Evolutionary conservation across 2,888 invertebrate species (phyloP).

Genomic region (Coremacera marginata): DNA sequence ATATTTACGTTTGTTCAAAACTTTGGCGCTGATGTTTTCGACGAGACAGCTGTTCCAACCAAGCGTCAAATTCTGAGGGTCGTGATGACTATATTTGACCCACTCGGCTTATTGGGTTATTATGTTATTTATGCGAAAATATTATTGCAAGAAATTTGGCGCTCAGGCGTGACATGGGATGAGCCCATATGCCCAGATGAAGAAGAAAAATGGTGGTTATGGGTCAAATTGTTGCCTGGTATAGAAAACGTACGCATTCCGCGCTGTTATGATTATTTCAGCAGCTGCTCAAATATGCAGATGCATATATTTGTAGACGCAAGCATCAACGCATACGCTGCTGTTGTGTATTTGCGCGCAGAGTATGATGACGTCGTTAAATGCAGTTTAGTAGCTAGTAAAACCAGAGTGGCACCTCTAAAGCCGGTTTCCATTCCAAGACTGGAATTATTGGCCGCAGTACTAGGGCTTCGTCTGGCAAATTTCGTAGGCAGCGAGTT

Average conservation of each 20-base stretch:
- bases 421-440: neutral
- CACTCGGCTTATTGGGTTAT: slow-evolving; percentile 23
- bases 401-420: slow-evolving; percentile 29
- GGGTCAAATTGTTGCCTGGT: neutral
- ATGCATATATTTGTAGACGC: too few relatives aligned
- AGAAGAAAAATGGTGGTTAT: slow-evolving; percentile 19
- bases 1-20: slow-evolving; percentile 40
- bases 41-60: slow-evolving; percentile 32
- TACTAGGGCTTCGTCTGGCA: slow-evolving; percentile 9
- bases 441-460: slow-evolving; percentile 18
- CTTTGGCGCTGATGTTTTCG: slow-evolving; percentile 26
- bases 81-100: neutral
- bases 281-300: neutral
- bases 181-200: slow-evolving; percentile 24
- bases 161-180: slow-evolving; percentile 24
- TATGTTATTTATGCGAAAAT: slow-evolving; percentile 37
- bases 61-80: slow-evolving; percentile 39
- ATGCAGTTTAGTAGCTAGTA: slow-evolving; percentile 22
- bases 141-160: slow-evolving; percentile 19
- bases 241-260: slow-evolving; percentile 21
- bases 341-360: neutral
- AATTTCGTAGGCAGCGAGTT: slow-evolving; percentile 21
- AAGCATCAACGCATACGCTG: too few relatives aligned
- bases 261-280: slow-evolving; percentile 10
- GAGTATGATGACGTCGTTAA: neutral